Evolutionary conservation across 2,113 vertebrate genomes (phyloP).

Genomic region (Sterna hirundo): DNA sequence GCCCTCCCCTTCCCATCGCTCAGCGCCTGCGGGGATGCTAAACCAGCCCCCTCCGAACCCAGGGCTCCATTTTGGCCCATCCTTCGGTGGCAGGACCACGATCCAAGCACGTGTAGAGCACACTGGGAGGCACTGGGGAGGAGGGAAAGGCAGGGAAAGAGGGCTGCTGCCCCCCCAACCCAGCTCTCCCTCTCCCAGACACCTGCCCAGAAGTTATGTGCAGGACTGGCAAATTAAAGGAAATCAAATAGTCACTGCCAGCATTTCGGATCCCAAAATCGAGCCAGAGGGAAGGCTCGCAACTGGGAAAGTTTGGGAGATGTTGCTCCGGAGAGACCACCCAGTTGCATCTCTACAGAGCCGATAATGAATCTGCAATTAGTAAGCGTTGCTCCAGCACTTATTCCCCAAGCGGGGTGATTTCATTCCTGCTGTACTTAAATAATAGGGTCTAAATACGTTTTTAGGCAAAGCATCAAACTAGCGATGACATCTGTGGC

Average conservation of each 20-base stretch:
- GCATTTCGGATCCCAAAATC: neutral
- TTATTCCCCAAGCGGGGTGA: neutral
- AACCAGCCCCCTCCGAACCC: neutral
- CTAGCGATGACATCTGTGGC: slow-evolving; percentile 30
- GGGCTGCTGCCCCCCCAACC: neutral
- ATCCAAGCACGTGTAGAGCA: neutral
- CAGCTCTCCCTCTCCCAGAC: neutral
- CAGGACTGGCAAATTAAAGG: neutral
- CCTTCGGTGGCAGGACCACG: rapidly evolving
- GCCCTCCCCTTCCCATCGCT: neutral
- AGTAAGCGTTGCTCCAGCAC: neutral
- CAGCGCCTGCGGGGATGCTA: neutral
- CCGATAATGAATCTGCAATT: neutral
- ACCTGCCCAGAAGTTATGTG: neutral
- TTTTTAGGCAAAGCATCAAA: slow-evolving; percentile 50
- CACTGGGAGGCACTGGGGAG: neutral
- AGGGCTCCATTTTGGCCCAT: neutral
- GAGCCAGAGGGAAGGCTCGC: neutral
- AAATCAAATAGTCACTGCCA: neutral
- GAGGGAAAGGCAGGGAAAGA: neutral
- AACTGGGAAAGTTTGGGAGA: neutral
- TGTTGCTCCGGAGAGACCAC: slow-evolving; percentile 22
- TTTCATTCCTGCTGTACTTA: slow-evolving; percentile 40
- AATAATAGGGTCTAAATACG: neutral
- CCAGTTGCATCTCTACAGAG: neutral